Base-by-base conservation (phyloP, 1,140 invertebrate species). In the Archegozetes longisetosus region DNA sequence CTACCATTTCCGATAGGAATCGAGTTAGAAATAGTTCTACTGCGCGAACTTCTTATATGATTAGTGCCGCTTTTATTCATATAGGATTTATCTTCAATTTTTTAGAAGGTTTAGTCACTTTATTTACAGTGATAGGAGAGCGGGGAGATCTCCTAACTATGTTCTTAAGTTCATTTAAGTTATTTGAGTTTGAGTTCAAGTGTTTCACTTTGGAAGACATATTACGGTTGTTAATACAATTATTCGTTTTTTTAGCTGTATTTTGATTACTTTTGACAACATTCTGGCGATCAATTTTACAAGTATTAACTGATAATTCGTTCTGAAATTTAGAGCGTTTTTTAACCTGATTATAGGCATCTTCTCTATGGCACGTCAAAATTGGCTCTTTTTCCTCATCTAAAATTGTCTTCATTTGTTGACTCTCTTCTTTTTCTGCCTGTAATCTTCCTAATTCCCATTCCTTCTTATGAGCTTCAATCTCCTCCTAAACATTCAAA, bases 361-460 rank as follows among this genome's bases (percentile, higher is more conserved):
- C 84, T 74, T 83, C 82, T 51, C 82, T 76, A 22, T 77, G 78
- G 67, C 82, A 86, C 1, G 83, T 85, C 28, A 85, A 70, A 22
- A 81, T 60, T n/a, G 62, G 63, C 57, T 82, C 80, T 52, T 82
- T 78, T 61, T 82, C 46, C 22, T 52, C 28, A 3, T 27, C 32
- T 22, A 58, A 13, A 32, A 55, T 22, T 47, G 55, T 61, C 65
- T 76, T 73, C 17, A 9, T 40, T 40, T 40, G 6, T 9, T 9
- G 6, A 59, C 77, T 75, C 59, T 77, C 76, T 64, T 78, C 72
- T 64, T 75, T 76, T 52, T 77, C 58, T 3, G 72, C 71, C 55
- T 85, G 81, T 61, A 88, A 73, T 1, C 89, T 80, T 68, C 86
- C 84, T 57, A 85, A 72, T 71, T 96, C 91, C 92, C 93, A 97